phyloP scores from a whole-genome alignment of 1,140 invertebrate genomes.

The Idris sp. region DNA sequence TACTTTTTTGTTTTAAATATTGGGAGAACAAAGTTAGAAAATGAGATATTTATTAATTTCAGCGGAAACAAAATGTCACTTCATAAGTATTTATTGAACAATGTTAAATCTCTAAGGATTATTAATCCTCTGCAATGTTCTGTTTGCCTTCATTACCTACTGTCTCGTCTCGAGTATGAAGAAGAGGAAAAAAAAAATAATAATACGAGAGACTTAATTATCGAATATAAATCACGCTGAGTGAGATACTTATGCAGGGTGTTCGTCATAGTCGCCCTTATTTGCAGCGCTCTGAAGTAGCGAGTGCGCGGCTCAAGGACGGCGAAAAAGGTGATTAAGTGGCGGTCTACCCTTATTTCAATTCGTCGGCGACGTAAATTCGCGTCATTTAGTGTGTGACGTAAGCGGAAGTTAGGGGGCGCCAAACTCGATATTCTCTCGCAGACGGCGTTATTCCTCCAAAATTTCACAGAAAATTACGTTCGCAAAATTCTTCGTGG shows the following conservation, averaged over 20 bases:
- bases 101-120: no score
- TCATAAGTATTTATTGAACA: no score
- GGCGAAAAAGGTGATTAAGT: conserved; percentile 68
- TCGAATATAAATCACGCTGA: conserved; percentile 37
- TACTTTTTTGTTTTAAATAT: no score
- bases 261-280: conserved; percentile 45
- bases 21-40: no score
- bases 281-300: conserved; percentile 30
- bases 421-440: conserved; percentile 21
- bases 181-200: no score
- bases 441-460: conserved; percentile 4
- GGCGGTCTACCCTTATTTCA: conserved; percentile 69
- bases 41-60: no score
- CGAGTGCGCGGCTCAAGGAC: conserved; percentile 4
- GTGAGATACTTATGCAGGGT: conserved; percentile 41
- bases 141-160: not conserved
- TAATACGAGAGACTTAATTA: conserved; percentile 33
- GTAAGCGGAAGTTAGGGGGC: conserved; percentile 44
- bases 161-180: conserved; percentile 3
- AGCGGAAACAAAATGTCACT: no score
- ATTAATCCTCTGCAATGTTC: no score
- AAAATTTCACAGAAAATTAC: conserved; percentile 31
- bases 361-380: conserved; percentile 70
- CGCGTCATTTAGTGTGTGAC: conserved; percentile 61
- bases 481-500: conserved; percentile 45